phyloP scores from a whole-genome alignment of 2,888 invertebrate species.

The Lagria hirta region DNA sequence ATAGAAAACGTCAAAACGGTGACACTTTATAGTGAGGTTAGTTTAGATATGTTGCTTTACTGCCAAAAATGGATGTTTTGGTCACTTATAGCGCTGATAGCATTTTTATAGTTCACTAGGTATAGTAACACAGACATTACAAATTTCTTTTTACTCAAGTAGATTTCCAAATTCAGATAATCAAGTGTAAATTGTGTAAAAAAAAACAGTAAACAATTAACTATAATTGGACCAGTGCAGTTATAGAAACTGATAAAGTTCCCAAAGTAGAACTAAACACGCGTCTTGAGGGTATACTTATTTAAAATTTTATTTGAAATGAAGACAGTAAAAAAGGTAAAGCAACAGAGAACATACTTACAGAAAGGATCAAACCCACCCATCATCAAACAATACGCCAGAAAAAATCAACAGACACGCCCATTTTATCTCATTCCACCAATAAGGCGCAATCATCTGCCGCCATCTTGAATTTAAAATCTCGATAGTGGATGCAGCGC shows the following conservation, averaged over 20 bases:
- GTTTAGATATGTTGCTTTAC: too few species aligned
- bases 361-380: conserved; percentile 32
- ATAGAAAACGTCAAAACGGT: too few species aligned
- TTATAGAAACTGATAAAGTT: conserved; percentile 13
- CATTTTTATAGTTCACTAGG: too few species aligned
- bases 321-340: conserved; percentile 38
- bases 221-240: too few species aligned
- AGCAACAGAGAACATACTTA: conserved; percentile 41
- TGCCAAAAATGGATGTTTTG: too few species aligned
- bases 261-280: conserved; percentile 20
- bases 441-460: conserved; percentile 35
- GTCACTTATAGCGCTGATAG: too few species aligned
- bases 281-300: conserved; percentile 37
- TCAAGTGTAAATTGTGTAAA: too few species aligned
- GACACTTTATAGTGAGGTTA: too few species aligned
- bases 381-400: conserved; percentile 27
- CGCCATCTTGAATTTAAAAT: conserved; percentile 48
- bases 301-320: conserved; percentile 49
- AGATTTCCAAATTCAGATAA: too few species aligned
- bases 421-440: conserved; percentile 37
- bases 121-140: too few species aligned
- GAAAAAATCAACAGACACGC: conserved; percentile 36
- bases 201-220: too few species aligned
- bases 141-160: too few species aligned
- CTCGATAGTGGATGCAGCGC: conserved; percentile 43